phyloP scores from a whole-genome alignment of 2,113 vertebrate species.

The Paedocypris sp. region DNA sequence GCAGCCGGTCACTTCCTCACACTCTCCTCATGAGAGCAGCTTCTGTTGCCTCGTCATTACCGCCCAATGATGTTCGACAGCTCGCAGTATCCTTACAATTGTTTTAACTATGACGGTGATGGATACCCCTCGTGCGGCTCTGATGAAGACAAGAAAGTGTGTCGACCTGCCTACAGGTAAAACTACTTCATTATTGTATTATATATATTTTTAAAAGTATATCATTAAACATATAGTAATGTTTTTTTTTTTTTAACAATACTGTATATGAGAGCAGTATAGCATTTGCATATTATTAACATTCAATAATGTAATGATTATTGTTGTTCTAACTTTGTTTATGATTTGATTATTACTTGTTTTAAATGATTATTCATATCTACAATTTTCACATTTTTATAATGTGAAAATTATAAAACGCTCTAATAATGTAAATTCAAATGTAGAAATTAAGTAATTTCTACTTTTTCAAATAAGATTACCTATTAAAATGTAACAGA shows the following conservation, averaged over 20 bases:
- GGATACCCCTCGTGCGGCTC: conserved; percentile 82
- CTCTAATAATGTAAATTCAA: too few relatives aligned
- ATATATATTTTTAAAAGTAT: neutral
- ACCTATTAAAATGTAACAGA: too few relatives aligned
- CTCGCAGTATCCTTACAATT: conserved; percentile 93
- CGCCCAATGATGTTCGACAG: conserved; percentile 80
- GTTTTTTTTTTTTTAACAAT: neutral
- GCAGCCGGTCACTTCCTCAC: conserved; percentile 24
- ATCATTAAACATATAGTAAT: neutral
- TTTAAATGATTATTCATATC: too few relatives aligned
- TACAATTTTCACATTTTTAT: too few relatives aligned
- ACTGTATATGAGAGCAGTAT: too few relatives aligned
- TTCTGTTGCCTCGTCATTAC: conserved; percentile 15
- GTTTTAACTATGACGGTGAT: conserved; percentile 90
- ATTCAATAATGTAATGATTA: too few relatives aligned
- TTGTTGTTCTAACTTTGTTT: too few relatives aligned
- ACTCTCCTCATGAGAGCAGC: conserved; percentile 11
- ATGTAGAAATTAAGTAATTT: too few relatives aligned
- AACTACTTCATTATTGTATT: conserved; percentile 6
- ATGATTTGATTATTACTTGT: too few relatives aligned
- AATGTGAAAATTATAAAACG: too few relatives aligned
- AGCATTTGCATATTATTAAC: too few relatives aligned
- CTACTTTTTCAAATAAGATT: too few relatives aligned
- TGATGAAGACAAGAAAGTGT: conserved; percentile 84
- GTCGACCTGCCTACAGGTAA: conserved; percentile 93